Percentiles rank a stretch among this genome's conserved stretches.
phyloP scores from a whole-genome alignment of 2,888 invertebrate species.

The Daptonema setosum region DNA sequence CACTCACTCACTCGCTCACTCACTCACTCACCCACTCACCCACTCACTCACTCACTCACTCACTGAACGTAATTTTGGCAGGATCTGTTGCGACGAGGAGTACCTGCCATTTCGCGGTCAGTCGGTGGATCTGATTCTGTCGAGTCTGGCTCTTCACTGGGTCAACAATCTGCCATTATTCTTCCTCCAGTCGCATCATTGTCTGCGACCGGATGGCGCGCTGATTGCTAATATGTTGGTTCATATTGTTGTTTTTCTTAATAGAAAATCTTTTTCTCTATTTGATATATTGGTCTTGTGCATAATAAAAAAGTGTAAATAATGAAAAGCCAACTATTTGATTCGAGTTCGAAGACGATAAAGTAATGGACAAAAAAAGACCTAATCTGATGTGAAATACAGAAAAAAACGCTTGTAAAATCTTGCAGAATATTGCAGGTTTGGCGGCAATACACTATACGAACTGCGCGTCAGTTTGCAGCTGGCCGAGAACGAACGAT shows the following conservation, averaged over 20 bases:
- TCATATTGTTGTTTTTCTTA: conserved; percentile 38
- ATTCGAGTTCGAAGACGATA: too few relatives aligned
- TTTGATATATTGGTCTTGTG: background rate
- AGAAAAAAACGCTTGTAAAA: conserved; percentile 28
- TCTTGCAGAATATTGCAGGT: conserved; percentile 70
- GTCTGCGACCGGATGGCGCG: conserved; percentile 48
- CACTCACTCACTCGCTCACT: too few relatives aligned
- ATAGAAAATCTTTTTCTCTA: background rate
- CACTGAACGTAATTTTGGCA: conserved; percentile 13
- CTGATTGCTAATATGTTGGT: conserved; percentile 75
- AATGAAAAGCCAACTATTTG: background rate
- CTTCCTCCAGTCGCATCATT: conserved; percentile 16
- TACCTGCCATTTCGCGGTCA: conserved; percentile 45
- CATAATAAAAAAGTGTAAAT: background rate
- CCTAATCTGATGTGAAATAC: too few relatives aligned
- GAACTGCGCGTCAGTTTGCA: conserved; percentile 73
- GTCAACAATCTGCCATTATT: conserved; percentile 77
- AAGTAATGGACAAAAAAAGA: too few relatives aligned
- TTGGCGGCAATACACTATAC: conserved; percentile 80
- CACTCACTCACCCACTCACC: background rate
- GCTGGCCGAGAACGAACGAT: conserved; percentile 64
- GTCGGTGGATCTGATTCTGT: conserved; percentile 64
- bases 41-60: background rate
- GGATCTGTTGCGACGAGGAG: conserved; percentile 68
- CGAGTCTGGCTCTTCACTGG: conserved; percentile 63